Evolutionary conservation across 1,140 invertebrate genomes (phyloP).

Genomic region (Euwallacea fornicatus): DNA sequence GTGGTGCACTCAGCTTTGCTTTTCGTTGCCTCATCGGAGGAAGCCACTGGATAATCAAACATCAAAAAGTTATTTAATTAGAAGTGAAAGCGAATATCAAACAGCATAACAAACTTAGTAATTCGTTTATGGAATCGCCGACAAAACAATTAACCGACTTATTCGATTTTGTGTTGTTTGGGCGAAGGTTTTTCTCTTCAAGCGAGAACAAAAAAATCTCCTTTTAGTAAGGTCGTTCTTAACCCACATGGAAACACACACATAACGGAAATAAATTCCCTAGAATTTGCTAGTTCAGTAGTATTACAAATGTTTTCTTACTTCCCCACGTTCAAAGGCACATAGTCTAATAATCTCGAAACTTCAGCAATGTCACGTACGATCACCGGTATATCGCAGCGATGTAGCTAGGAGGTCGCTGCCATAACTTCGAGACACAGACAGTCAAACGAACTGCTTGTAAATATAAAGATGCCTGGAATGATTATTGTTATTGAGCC

Average conservation of each 20-base stretch:
- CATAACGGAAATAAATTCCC: constrained; percentile 12
- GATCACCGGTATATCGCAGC: constrained; percentile 37
- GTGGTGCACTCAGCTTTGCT: background rate
- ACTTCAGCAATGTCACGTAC: constrained; percentile 38
- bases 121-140: constrained; percentile 27
- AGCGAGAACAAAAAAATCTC: too few relatives aligned
- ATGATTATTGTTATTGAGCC: background rate
- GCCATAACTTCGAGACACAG: constrained; percentile 35
- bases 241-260: background rate
- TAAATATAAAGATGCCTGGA: constrained; percentile 26
- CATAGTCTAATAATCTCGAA: constrained; percentile 37
- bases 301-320: constrained; percentile 23
- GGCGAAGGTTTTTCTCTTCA: too few relatives aligned
- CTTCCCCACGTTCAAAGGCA: constrained; percentile 18
- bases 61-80: constrained; percentile 36
- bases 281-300: constrained; percentile 19
- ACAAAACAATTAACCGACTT: constrained; percentile 32
- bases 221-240: too few relatives aligned
- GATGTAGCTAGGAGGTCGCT: constrained; percentile 28
- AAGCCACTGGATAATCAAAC: constrained; percentile 28
- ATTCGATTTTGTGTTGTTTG: constrained; percentile 23
- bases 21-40: constrained; percentile 13
- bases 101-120: constrained; percentile 29
- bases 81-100: constrained; percentile 26
- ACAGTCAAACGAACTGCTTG: constrained; percentile 30